Evolutionary conservation across 1,140 invertebrate genomes (phyloP).

Genomic region (Procambarus clarkii): DNA sequence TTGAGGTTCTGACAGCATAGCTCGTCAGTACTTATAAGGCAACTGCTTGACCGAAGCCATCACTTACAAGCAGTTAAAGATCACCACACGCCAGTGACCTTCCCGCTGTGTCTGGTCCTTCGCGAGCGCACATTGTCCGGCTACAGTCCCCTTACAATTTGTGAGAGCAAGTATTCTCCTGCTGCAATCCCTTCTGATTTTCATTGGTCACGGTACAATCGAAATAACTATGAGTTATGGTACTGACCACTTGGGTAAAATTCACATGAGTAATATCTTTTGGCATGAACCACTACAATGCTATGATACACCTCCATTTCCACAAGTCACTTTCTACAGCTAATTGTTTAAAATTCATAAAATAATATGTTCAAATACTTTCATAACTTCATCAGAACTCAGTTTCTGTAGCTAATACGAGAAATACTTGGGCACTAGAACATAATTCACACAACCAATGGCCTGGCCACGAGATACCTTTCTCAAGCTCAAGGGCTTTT

Average conservation of each 20-base stretch:
- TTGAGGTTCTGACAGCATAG: neutral
- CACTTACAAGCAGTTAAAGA: neutral
- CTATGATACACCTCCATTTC: constrained; percentile 36
- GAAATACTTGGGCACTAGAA: neutral
- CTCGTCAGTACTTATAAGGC: neutral
- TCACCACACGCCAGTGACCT: neutral
- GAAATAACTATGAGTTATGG: neutral
- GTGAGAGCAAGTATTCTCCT: neutral
- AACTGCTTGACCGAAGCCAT: neutral
- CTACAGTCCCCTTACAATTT: neutral
- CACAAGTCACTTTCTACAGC: constrained; percentile 30
- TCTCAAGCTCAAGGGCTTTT: neutral
- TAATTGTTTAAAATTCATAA: constrained; percentile 26
- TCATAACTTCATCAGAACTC: constrained; percentile 8
- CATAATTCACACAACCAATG: constrained; percentile 17
- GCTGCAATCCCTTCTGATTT: neutral
- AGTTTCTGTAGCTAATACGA: neutral
- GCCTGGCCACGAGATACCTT: constrained; percentile 17
- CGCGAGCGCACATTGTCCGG: neutral
- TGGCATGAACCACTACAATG: constrained; percentile 26
- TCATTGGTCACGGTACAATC: neutral
- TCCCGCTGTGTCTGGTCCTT: neutral
- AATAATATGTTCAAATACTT: constrained; percentile 25
- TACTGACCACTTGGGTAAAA: neutral
- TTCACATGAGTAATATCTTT: neutral